A percentile compares a stretch with the other conserved stretches of the same genome.
Conservation (phyloP, 1,140 invertebrate genomes). For the Cydia strobilella region DNA sequence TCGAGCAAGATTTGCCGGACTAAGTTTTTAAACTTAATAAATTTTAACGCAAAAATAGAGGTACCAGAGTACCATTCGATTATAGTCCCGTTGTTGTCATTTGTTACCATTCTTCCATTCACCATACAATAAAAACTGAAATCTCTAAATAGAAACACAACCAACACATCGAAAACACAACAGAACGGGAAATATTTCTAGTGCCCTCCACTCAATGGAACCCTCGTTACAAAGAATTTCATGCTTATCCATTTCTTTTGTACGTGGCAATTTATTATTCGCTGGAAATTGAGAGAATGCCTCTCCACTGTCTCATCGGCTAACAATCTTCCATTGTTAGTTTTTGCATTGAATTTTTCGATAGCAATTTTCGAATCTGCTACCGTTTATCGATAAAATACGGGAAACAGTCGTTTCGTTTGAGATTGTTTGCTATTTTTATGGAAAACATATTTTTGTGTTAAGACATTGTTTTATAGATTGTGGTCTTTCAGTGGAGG, state of each 20-base stretch:
- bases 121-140: background rate
- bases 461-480: too few species aligned
- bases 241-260: constrained; percentile 30
- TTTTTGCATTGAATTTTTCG: constrained; percentile 18
- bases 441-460: background rate
- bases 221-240: constrained; percentile 31
- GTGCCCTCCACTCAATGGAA: constrained; percentile 25
- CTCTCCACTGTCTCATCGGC: constrained; percentile 16
- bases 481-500: too few species aligned
- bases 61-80: too few species aligned
- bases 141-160: background rate
- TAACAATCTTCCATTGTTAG: constrained; percentile 32
- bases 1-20: too few species aligned
- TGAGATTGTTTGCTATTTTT: background rate
- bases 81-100: background rate
- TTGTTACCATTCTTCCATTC: background rate
- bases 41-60: too few species aligned
- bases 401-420: background rate
- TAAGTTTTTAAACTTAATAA: too few species aligned
- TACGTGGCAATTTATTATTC: constrained; percentile 32
- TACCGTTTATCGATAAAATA: background rate
- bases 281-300: constrained; percentile 26
- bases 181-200: constrained; percentile 8
- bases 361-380: constrained; percentile 7
- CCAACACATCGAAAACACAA: background rate